Evolutionary conservation across 2,113 vertebrate species (phyloP), one percentile per base, ranked within the genome.

Genomic region (Eublepharis macularius): DNA sequence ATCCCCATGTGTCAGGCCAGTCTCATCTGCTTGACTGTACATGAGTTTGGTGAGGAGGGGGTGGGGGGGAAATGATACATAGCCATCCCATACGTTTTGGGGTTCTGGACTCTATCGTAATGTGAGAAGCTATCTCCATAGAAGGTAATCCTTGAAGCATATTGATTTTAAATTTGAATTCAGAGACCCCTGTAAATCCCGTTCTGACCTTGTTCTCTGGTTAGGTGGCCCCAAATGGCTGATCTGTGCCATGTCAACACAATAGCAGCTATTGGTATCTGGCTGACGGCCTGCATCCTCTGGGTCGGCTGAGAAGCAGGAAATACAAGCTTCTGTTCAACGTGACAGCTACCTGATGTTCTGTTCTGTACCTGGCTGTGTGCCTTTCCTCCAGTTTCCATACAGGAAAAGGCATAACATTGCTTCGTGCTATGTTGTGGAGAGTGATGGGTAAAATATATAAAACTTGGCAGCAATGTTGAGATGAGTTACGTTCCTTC

Each of bases 351-450:
- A 73, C 36, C 21, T 24, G 16, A 86, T 51, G 47, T 79, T 75
- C 1, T 41, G 82, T 2, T n/a, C 36, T 34, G 6, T 21, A 68
- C 29, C 24, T 43, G 54, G 47, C 57, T 86, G 70, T 81, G 75
- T 36, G 51, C 0, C 0, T 60, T 0, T 0, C 7, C 1, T 24
- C 17, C 5, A 2, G 14, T 21, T 26, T 19, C 26, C 26, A 11
- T 34, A 32, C 19, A n/a, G 63, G 26, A 75, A n/a, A 4, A 47
- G 73, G 26, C 21, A 47, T 47, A 32, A 75, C 8, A 24, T 43
- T 47, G 72, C 43, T 74, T 24, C 26, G 47, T 39, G 36, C 47
- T 72, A 7, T 11, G 3, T 74, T 78, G 66, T 0, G 3, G 47
- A 87, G 75, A 14, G 13, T 26, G 60, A 39, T 39, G 74, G 47